phyloP scores from a whole-genome alignment of 2,797 vertebrate genomes.

The Choloepus didactylus region DNA sequence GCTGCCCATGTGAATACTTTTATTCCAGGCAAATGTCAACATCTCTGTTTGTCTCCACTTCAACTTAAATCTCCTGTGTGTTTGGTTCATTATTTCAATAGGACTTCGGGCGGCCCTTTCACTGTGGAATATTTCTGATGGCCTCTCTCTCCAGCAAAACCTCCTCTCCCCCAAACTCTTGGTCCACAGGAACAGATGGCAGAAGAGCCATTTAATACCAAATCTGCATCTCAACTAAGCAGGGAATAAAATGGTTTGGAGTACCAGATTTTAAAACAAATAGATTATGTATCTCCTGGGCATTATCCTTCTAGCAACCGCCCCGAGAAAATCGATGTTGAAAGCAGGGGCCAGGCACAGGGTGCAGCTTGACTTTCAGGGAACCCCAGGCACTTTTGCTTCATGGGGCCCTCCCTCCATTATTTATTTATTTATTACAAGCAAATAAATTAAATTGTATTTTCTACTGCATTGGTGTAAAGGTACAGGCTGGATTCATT shows the following conservation, averaged over 20 bases:
- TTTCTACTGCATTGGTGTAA: background rate
- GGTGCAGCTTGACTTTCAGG: background rate
- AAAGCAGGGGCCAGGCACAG: too few species aligned
- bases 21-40: background rate
- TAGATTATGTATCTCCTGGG: background rate
- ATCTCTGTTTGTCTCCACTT: background rate
- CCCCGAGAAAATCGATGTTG: background rate
- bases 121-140: background rate
- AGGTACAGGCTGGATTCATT: background rate
- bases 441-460: background rate
- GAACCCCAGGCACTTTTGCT: background rate
- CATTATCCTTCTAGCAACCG: background rate
- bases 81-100: background rate
- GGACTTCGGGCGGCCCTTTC: background rate
- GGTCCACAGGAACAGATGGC: background rate
- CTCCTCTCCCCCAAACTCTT: background rate
- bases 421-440: too few species aligned
- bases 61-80: background rate
- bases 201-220: background rate
- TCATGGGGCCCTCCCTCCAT: background rate
- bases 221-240: constrained; percentile 5
- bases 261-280: background rate
- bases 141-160: background rate
- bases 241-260: too few species aligned
- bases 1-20: background rate